These are phyloP conservation scores for Crambe crambe DNA, from an alignment of 37 sponge, comb jelly and placozoan species.

Conservation along the genomic window DNA sequence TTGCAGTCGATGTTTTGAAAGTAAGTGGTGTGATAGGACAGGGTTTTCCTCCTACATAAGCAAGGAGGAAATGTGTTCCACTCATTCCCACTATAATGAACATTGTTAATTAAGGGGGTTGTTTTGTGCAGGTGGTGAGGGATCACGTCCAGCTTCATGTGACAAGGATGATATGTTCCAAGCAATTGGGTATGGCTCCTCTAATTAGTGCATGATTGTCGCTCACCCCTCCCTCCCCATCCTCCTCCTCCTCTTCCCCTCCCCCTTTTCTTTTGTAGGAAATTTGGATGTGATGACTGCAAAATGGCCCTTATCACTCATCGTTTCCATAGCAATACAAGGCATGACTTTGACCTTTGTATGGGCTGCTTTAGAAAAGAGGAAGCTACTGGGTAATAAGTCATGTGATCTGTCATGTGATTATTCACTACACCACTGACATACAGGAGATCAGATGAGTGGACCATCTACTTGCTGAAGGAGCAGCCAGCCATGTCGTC, in stretches of 20 bases:
- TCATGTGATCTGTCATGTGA: not conserved
- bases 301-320: slow-evolving; percentile 49
- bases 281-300: slow-evolving; percentile 52
- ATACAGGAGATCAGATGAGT: slow-evolving; percentile 43
- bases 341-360: slow-evolving; percentile 65
- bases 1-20: slow-evolving; percentile 55
- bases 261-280: not conserved
- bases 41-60: too few species aligned
- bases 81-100: too few species aligned
- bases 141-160: slow-evolving; percentile 11
- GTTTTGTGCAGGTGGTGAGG: slow-evolving; percentile 44
- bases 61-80: too few species aligned
- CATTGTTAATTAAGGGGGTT: not conserved
- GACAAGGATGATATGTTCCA: slow-evolving; percentile 43
- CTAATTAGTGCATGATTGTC: not conserved
- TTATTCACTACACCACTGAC: not conserved
- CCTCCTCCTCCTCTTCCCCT: not conserved
- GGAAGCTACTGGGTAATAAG: slow-evolving; percentile 31
- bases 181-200: slow-evolving; percentile 31
- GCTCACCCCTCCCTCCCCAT: not conserved
- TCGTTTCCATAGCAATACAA: slow-evolving; percentile 56
- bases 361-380: slow-evolving; percentile 76
- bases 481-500: slow-evolving; percentile 38
- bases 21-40: slow-evolving; percentile 30
- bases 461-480: slow-evolving; percentile 56